Base-by-base conservation (phyloP, 2,113 vertebrate genomes). In the Cryptotis parvus region DNA sequence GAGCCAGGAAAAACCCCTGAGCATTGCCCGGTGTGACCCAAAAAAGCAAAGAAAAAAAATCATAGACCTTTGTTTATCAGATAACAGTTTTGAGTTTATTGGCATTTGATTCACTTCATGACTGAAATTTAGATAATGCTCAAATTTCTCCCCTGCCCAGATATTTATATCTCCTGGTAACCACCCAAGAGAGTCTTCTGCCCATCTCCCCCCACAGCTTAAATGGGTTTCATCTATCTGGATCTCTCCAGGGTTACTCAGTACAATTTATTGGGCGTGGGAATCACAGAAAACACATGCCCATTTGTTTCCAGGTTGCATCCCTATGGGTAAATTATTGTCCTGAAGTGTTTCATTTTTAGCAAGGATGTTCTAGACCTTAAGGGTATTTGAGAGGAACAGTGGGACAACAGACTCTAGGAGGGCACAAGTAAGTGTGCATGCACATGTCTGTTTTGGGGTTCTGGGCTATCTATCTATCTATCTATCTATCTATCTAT, bases 151-250 rank as follows among this genome's bases (percentile, higher is more conserved):
- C 45, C 27, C 65, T 74, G 58, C 80, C n/a, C n/a, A n/a, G n/a
- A n/a, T n/a, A n/a, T n/a, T n/a, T n/a, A n/a, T n/a, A n/a, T n/a
- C n/a, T n/a, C n/a, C 58, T 27, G 37, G 69, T 35, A 74, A 58
- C 6, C 49, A 18, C 39, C 18, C 41, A n/a, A 31, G n/a, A 43
- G n/a, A n/a, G n/a, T 29, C 5, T 18, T 90, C 83, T 41, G 55
- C n/a, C 88, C 58, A 26, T 58, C 72, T 12, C 39, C 39, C 83
- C 39, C 88, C 35, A 26, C 65, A n/a, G n/a, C 29, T 72, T 89
- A 80, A 92, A 84, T n/a, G 39, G 49, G 43, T 84, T 96, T 55
- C 26, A 87, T 52, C n/a, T 52, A 52, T 24, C n/a, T 91, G 87
- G 37, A 55, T 49, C 63, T 91, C 35, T 76, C 84, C 22, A 91